A percentile compares a stretch with the other conserved stretches of the same genome.
phyloP scores from a whole-genome alignment of 2,888 invertebrate genomes.

The Norana najaformis region DNA sequence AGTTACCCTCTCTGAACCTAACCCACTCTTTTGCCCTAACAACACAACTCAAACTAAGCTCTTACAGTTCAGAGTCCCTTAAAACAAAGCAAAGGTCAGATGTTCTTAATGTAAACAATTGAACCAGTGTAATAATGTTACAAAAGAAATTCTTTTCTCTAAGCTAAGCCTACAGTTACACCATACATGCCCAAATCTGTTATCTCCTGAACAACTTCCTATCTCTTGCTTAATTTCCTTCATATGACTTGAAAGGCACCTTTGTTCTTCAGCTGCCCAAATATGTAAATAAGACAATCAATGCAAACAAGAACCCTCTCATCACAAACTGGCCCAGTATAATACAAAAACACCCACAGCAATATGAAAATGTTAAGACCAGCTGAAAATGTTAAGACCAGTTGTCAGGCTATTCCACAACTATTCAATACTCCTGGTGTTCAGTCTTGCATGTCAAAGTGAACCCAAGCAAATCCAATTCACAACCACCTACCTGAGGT shows the following conservation, averaged over 20 bases:
- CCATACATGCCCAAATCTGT: not conserved
- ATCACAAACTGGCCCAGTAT: not conserved
- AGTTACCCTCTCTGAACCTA: not conserved
- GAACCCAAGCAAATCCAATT: not conserved
- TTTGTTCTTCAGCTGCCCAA: too few relatives aligned
- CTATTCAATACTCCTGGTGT: not conserved
- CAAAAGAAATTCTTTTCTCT: not conserved
- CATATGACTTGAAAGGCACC: too few relatives aligned
- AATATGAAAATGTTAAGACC: not conserved
- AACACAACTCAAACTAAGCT: slow-evolving; percentile 5
- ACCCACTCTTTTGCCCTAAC: not conserved
- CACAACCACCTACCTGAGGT: too few relatives aligned
- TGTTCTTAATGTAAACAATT: not conserved
- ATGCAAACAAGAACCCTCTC: not conserved
- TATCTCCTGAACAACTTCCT: not conserved
- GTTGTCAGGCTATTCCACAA: not conserved
- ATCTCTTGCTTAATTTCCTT: not conserved
- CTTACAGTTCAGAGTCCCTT: not conserved
- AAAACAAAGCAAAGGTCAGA: not conserved
- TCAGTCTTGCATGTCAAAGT: slow-evolving; percentile 13
- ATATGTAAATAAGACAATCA: not conserved
- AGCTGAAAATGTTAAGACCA: not conserved
- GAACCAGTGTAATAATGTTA: not conserved
- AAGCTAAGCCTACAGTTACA: too few relatives aligned
- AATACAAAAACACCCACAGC: not conserved